Evolutionary conservation across 92 coral and sea anemone genomes (phyloP).

Genomic region (Pocillopora meandrina): DNA sequence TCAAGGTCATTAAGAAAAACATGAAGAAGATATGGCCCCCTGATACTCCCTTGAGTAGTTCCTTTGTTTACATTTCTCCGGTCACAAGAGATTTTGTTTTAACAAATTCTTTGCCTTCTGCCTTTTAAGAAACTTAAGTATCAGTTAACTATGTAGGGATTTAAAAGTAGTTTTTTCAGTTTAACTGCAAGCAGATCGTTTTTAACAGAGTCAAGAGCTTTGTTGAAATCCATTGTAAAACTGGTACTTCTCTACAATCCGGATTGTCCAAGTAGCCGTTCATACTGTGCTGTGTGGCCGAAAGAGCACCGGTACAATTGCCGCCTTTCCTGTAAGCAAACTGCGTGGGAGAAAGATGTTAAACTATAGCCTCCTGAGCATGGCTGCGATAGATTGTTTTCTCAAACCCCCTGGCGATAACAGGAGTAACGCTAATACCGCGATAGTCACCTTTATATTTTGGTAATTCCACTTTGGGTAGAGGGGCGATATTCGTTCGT

Average conservation of each 20-base stretch:
- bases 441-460: constrained; percentile 18
- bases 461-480: constrained; percentile 51
- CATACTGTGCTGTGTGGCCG: constrained; percentile 5
- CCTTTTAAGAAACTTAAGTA: too few species aligned
- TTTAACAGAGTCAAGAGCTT: constrained; percentile 21
- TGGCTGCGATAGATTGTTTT: constrained; percentile 15
- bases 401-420: constrained; percentile 12
- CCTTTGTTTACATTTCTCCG: too few species aligned
- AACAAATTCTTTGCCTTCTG: too few species aligned
- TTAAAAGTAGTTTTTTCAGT: too few species aligned
- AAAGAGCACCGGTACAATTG: neutral
- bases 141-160: too few species aligned
- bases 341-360: constrained; percentile 24
- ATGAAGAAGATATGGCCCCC: too few species aligned
- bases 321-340: constrained; percentile 29
- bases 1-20: too few species aligned
- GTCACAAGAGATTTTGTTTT: too few species aligned
- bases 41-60: too few species aligned
- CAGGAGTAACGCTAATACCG: constrained; percentile 47
- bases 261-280: constrained; percentile 2
- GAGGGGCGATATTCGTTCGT: constrained; percentile 45
- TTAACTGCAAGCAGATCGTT: neutral
- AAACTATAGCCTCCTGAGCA: constrained; percentile 30
- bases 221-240: constrained; percentile 1
- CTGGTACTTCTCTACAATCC: constrained; percentile 12